Conservation (phyloP, 2,113 vertebrate species). For the Leptodactylus fuscus region DNA sequence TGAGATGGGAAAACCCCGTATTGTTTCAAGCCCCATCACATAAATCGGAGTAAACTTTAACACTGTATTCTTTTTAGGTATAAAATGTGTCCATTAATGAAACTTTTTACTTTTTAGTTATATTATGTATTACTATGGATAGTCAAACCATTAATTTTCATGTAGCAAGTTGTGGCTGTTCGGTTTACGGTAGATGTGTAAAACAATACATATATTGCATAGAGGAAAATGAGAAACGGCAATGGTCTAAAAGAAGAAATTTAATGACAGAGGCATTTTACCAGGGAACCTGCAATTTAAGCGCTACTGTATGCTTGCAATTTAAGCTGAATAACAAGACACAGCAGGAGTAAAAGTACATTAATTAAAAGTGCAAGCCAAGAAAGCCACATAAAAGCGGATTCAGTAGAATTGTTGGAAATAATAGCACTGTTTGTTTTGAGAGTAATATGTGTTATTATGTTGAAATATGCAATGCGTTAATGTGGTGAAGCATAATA, state of each 20-base stretch:
- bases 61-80: too few species aligned
- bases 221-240: neutral
- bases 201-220: neutral
- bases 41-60: too few species aligned
- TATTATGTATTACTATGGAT: too few species aligned
- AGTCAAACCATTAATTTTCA: too few species aligned
- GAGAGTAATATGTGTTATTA: neutral
- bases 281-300: neutral
- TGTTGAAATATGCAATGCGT: neutral
- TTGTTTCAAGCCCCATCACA: too few species aligned
- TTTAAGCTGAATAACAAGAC: conserved; percentile 21
- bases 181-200: neutral
- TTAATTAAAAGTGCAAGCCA: neutral
- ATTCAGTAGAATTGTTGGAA: neutral
- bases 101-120: too few species aligned
- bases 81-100: too few species aligned
- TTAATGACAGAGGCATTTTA: neutral
- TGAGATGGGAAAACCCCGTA: too few species aligned
- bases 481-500: neutral
- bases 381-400: neutral
- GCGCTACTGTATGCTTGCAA: neutral
- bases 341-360: conserved; percentile 18
- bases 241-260: neutral
- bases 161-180: neutral
- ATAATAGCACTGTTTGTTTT: neutral